Evolutionary conservation across 2,888 invertebrate species (phyloP).

Genomic region (Apeira syringaria): DNA sequence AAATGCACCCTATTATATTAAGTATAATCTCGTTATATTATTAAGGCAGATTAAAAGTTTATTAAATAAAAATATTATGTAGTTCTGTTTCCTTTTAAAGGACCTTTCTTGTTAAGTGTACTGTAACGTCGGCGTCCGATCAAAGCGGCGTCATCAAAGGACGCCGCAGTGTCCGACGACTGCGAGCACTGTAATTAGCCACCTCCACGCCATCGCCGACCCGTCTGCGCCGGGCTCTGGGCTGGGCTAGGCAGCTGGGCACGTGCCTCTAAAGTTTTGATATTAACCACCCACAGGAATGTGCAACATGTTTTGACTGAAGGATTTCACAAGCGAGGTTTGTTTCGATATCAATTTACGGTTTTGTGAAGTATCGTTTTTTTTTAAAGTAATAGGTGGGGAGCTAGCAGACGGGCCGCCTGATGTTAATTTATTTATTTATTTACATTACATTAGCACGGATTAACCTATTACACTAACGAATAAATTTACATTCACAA

Average conservation of each 20-base stretch:
- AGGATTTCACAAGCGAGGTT: background rate
- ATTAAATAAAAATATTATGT: too few relatives aligned
- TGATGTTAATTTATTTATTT: too few relatives aligned
- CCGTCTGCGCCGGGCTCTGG: slow-evolving; percentile 8
- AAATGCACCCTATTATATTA: too few relatives aligned
- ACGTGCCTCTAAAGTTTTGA: slow-evolving; percentile 30
- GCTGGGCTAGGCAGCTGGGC: too few relatives aligned
- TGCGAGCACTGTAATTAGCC: slow-evolving; percentile 67
- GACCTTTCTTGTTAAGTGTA: slow-evolving; percentile 37
- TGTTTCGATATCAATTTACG: background rate
- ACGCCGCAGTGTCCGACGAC: slow-evolving; percentile 53
- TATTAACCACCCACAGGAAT: slow-evolving; percentile 3
- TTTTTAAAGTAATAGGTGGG: too few relatives aligned
- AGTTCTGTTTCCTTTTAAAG: background rate
- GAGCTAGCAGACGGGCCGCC: too few relatives aligned
- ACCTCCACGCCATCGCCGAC: slow-evolving; percentile 40
- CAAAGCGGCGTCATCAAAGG: slow-evolving; percentile 74
- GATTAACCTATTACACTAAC: too few relatives aligned
- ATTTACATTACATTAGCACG: too few relatives aligned
- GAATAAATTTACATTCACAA: too few relatives aligned
- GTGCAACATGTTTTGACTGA: slow-evolving; percentile 9
- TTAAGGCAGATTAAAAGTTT: too few relatives aligned
- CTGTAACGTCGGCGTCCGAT: slow-evolving; percentile 50
- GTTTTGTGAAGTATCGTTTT: too few relatives aligned
- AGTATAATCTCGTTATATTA: too few relatives aligned